phyloP scores from a whole-genome alignment of 2,797 vertebrate species.

The Dendrocincla tyrannina region DNA sequence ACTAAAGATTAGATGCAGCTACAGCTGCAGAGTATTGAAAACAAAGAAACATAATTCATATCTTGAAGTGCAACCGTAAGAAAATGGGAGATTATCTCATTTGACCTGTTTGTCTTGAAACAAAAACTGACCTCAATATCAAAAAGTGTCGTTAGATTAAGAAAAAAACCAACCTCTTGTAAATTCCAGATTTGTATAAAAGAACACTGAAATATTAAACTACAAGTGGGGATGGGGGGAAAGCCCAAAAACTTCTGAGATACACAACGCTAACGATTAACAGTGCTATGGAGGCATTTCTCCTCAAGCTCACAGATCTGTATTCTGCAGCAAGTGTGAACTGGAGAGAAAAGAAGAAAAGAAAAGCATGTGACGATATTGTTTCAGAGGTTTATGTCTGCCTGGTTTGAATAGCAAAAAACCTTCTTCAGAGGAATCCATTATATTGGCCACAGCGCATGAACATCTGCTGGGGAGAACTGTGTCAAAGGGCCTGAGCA shows the following conservation, averaged over 20 bases:
- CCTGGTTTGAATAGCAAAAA: constrained; percentile 50
- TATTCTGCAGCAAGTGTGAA: not conserved
- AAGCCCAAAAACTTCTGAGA: not conserved
- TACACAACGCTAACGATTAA: not conserved
- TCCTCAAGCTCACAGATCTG: not conserved
- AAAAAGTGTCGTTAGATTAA: not conserved
- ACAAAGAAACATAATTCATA: not conserved
- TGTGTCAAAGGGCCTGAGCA: constrained; percentile 21
- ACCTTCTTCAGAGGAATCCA: constrained; percentile 48
- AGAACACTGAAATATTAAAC: not conserved
- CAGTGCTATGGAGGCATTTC: not conserved
- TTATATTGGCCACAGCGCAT: not conserved
- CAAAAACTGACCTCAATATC: not conserved
- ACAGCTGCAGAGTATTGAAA: not conserved
- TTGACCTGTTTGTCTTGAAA: not conserved
- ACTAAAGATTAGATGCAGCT: not conserved
- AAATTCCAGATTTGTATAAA: not conserved
- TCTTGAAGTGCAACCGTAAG: not conserved
- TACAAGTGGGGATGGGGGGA: not conserved
- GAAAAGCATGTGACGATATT: not conserved
- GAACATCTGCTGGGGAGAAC: constrained; percentile 47
- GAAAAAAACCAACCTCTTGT: not conserved
- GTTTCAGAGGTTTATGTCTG: constrained; percentile 38
- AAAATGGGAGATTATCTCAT: not conserved
- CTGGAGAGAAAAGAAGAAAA: constrained; percentile 29